Evolutionary conservation across 2,113 vertebrate species (phyloP).

Genomic region (Progne subis): DNA sequence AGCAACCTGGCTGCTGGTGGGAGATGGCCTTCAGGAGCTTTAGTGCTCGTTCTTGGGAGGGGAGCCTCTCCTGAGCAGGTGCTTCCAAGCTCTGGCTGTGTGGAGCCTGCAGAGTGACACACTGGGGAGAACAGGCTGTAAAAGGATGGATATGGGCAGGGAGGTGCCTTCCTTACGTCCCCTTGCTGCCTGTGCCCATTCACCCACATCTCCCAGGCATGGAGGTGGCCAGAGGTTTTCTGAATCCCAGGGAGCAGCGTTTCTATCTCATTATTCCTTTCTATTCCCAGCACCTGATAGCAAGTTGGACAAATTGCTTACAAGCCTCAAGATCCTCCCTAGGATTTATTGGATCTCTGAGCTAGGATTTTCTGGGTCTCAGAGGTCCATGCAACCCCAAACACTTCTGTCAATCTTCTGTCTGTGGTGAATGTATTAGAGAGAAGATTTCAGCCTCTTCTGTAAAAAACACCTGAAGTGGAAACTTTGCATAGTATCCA

Average conservation of each 20-base stretch:
- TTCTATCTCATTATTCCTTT: neutral
- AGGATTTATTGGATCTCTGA: neutral
- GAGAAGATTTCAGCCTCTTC: neutral
- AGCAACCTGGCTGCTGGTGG: neutral
- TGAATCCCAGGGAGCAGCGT: neutral
- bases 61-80: neutral
- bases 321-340: neutral
- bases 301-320: neutral
- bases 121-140: fast-evolving
- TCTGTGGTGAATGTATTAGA: neutral
- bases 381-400: neutral
- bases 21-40: neutral
- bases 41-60: neutral
- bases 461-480: neutral
- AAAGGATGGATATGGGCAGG: neutral
- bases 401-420: neutral
- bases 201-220: neutral
- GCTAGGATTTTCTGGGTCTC: neutral
- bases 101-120: neutral
- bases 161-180: neutral
- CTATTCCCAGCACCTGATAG: neutral
- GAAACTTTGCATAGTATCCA: neutral
- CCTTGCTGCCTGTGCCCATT: fast-evolving
- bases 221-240: neutral
- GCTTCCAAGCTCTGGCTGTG: neutral